Evolutionary conservation across 2,113 vertebrate species (phyloP).

Genomic region (Panthera leo): DNA sequence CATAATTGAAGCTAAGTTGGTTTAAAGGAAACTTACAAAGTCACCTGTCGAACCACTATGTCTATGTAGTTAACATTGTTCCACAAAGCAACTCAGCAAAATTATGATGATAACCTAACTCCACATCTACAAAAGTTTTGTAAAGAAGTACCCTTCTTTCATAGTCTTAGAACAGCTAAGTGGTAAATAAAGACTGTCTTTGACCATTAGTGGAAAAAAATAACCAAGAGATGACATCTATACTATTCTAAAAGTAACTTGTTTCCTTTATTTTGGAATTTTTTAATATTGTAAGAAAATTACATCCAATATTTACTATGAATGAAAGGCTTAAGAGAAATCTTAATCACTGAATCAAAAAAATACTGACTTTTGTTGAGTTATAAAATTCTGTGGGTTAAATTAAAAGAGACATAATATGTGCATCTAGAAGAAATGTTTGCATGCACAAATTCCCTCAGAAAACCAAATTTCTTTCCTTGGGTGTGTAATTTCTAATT

Average conservation of each 20-base stretch:
- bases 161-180: neutral
- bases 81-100: neutral
- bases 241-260: neutral
- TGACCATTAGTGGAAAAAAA: neutral
- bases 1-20: neutral
- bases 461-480: neutral
- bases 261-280: neutral
- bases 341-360: neutral
- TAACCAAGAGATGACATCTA: neutral
- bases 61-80: neutral
- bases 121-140: neutral
- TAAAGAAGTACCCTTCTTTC: neutral
- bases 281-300: neutral
- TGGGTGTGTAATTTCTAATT: neutral
- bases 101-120: neutral
- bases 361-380: neutral
- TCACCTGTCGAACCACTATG: neutral
- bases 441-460: neutral
- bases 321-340: constrained; percentile 16
- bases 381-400: neutral
- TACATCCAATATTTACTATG: neutral
- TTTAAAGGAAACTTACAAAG: neutral
- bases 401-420: neutral
- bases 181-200: neutral
- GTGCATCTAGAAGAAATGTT: neutral